Base-by-base conservation (phyloP, 2,797 vertebrate species). In the Leptatherina wallacei region DNA sequence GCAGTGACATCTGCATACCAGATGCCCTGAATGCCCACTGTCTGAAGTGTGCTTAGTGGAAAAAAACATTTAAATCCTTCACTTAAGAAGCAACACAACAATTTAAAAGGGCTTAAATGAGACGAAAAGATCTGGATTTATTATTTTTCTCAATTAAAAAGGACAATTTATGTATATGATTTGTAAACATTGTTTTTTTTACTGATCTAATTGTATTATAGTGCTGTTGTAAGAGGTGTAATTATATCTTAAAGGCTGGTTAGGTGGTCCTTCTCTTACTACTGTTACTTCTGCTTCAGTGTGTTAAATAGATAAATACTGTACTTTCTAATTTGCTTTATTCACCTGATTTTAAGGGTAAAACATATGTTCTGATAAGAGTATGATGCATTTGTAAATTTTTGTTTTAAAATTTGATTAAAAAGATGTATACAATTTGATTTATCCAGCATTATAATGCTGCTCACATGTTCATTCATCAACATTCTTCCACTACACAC, bases 1-100 rank as follows among this genome's bases (percentile, higher is more conserved):
- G 63, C 74, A 76, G 71, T 75, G 83, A 88, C 90, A 93, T 93
- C 88, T 93, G 93, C 84, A 80, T 73, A 70, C 89, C 92, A 93
- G 84, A 93, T 92, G 91, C 79, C 75, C 77, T 67, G 27, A 65
- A 30, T 84, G 77, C 84, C 85, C 62, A 13, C 85, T 63, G 75
- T 86, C 82, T 87, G 70, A 86, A 85, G 77, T 78, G 67, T 75
- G 66, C 67, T 85, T 66, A 38, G 61, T 87, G 84, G 75, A 84
- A 82, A 78, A 75, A 73, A 65, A 44, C 68, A 79, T 71, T 65
- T 64, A 83, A 85, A 59, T 22, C 22, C 38, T 65, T 70, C 22
- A 67, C 2, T 51, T 7, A 70, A 81, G 71, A 67, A 58, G 65
- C 54, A 75, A 80, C 20, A 57, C 12, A 24, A 32, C 60, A 65